Evolutionary conservation across 2,888 invertebrate genomes (phyloP).

Genomic region (Lochmaea crataegi): DNA sequence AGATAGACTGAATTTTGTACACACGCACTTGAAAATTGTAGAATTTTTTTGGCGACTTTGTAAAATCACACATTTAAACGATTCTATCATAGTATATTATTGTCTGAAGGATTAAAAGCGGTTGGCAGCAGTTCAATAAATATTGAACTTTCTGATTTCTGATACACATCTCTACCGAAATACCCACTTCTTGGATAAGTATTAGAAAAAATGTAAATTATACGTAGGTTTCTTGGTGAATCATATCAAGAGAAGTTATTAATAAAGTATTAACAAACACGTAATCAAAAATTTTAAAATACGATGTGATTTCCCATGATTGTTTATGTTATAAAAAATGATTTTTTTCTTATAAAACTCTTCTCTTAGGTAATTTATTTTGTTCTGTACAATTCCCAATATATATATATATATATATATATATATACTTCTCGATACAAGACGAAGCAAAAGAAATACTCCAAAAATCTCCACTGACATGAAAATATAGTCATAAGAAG

Average conservation of each 20-base stretch:
- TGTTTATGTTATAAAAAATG: neutral
- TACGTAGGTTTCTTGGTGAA: neutral
- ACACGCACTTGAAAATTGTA: neutral
- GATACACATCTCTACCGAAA: neutral
- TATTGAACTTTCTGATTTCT: neutral
- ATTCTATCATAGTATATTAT: neutral
- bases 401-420: no score
- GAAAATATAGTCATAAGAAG: no score
- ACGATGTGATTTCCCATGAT: neutral
- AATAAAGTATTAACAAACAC: neutral
- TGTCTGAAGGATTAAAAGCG: slow-evolving; percentile 2
- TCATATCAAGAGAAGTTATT: neutral
- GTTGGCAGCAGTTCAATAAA: no score
- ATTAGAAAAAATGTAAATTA: neutral
- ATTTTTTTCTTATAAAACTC: neutral
- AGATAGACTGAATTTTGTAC: no score
- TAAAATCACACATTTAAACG: neutral
- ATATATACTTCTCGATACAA: no score
- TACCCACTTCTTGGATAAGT: neutral
- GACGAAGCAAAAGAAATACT: no score
- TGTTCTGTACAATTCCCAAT: no score
- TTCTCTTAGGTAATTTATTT: neutral
- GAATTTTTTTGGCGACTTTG: neutral
- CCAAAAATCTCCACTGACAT: no score
- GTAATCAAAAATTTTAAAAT: neutral